Evolutionary conservation across 2,113 vertebrate genomes (phyloP).

Genomic region (Peromyscus maniculatus): DNA sequence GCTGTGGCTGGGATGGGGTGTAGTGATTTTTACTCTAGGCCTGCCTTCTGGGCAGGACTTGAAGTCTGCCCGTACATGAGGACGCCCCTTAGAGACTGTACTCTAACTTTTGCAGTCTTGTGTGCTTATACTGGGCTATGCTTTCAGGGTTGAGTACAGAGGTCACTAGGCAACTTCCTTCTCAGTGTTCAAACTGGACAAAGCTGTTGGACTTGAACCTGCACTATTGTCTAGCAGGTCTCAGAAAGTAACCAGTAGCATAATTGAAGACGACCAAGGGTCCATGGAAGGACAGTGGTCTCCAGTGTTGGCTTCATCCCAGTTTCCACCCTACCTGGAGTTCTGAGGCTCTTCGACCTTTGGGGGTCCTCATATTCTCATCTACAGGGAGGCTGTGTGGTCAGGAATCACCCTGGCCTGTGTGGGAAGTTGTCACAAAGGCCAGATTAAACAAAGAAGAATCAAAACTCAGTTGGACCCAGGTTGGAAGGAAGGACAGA

Average conservation of each 20-base stretch:
- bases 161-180: background rate
- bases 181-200: background rate
- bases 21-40: background rate
- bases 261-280: background rate
- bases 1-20: too few species aligned
- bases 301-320: background rate
- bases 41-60: background rate
- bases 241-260: background rate
- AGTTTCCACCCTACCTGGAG: background rate
- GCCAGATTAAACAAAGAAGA: background rate
- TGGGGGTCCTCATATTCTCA: background rate
- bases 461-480: background rate
- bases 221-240: background rate
- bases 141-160: background rate
- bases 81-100: background rate
- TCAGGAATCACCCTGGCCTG: background rate
- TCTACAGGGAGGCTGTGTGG: background rate
- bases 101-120: background rate
- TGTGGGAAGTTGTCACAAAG: background rate
- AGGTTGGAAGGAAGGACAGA: background rate
- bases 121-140: background rate
- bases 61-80: background rate
- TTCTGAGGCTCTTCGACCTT: background rate
- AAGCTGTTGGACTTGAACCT: background rate
- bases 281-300: rapidly evolving